A percentile compares a stretch with the other conserved stretches of the same genome.
Conservation (phyloP, 2,113 vertebrate genomes). For the Aramus guarauna region DNA sequence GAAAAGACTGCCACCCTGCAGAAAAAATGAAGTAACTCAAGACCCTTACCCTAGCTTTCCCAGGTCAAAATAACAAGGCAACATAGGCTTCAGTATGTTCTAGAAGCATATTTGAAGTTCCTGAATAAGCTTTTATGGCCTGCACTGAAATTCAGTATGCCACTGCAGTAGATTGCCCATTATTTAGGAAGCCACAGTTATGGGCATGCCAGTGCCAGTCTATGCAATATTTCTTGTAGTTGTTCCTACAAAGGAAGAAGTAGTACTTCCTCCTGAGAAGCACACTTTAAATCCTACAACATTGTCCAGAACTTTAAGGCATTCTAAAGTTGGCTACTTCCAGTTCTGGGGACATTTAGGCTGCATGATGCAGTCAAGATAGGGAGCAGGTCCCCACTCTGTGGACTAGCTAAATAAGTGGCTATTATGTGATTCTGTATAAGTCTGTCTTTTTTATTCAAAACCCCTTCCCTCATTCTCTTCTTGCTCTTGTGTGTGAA, state of each 20-base stretch:
- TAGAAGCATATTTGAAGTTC: neutral
- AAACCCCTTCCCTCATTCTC: neutral
- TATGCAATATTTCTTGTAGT: neutral
- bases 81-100: neutral
- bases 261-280: neutral
- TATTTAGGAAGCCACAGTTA: neutral
- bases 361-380: neutral
- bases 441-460: neutral
- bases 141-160: neutral
- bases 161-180: neutral
- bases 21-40: neutral
- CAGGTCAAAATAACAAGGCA: neutral
- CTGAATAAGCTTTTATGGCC: neutral
- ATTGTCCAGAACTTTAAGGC: neutral
- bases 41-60: neutral
- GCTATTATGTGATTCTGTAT: neutral
- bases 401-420: neutral
- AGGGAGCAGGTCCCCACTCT: neutral
- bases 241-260: neutral
- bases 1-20: neutral
- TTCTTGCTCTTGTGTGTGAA: neutral
- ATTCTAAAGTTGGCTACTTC: neutral
- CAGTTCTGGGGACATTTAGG: neutral
- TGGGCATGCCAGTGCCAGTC: neutral
- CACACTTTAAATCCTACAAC: neutral